Base-by-base conservation (phyloP, 2,113 vertebrate genomes). In the Microtus pennsylvanicus region DNA sequence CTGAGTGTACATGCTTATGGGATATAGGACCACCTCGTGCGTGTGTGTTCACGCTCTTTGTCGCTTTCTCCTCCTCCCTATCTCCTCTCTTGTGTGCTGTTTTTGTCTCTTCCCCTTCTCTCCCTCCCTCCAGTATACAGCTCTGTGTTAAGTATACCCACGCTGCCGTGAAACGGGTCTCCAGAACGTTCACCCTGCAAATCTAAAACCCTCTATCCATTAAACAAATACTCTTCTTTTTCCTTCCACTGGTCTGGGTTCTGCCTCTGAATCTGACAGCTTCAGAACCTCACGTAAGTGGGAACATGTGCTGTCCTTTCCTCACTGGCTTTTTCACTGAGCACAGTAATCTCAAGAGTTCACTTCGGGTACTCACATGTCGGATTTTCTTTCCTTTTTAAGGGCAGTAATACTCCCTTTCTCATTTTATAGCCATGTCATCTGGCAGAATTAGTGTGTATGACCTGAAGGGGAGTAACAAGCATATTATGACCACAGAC, bases 361-460 rank as follows among this genome's bases (percentile, higher is more conserved):
- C 28, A 61, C n/a, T 26, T 55, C 6, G 81, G 26, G 67, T 78
- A 52, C 47, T 47, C 81, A 35, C 76, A 35, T 92, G 26, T 63
- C n/a, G 50, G 26, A 26, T 74, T 87, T 89, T 89, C 30, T 45
- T 81, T 63, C 55, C 42, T 95, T 47, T 83, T 89, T 50, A 96
- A 96, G 45, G 7, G 19, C 35, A 30, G 52, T 47, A 70, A 35
- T 85, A 17, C 16, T 67, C 9, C 16, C 52, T 50, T 78, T 89
- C 67, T 76, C 19, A 35, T 81, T 86, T 89, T 74, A 35, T 87
- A 61, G 6, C 67, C 33, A 58, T 63, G 22, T 86, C 35, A 69
- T 33, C 52, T 10, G 17, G 17, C 65, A 7, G 90, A 89, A 38
- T 76, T 26, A 81, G 21, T 65, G 12, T 12, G 19, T 47, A 0